A percentile compares a stretch with the other conserved stretches of the same genome.
phyloP scores from a whole-genome alignment of 2,888 invertebrate species.

The Microplitis manilae region DNA sequence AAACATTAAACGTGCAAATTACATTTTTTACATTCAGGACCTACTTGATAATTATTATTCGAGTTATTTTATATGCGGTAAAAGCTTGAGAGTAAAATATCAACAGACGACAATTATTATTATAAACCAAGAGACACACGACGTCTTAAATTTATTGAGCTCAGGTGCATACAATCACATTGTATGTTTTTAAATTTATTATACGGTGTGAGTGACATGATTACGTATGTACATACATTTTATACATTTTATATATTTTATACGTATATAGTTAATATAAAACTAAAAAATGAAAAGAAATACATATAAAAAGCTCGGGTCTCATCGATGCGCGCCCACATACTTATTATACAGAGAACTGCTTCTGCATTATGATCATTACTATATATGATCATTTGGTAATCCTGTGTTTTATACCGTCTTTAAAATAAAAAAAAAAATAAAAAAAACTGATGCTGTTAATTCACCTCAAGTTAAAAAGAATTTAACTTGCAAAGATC shows the following conservation, averaged over 20 bases:
- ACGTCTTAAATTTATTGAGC: slow-evolving; percentile 34
- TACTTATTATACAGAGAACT: slow-evolving; percentile 14
- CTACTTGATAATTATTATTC: slow-evolving; percentile 26
- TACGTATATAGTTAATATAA: slow-evolving; percentile 30
- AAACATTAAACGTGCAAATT: slow-evolving; percentile 9
- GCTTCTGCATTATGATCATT: background rate
- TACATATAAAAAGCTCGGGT: slow-evolving; percentile 25
- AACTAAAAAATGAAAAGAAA: slow-evolving; percentile 28
- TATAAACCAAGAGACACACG: slow-evolving; percentile 38
- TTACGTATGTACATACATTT: slow-evolving; percentile 24
- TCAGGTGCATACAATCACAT: slow-evolving; percentile 28
- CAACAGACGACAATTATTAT: slow-evolving; percentile 39
- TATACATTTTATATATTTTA: slow-evolving; percentile 12
- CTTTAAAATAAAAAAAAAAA: background rate
- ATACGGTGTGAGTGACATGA: slow-evolving; percentile 20
- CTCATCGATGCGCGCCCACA: slow-evolving; percentile 42
- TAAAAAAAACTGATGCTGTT: slow-evolving; percentile 28
- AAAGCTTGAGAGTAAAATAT: background rate
- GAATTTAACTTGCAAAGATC: slow-evolving; percentile 33
- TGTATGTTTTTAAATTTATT: slow-evolving; percentile 27
- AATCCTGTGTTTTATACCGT: slow-evolving; percentile 40
- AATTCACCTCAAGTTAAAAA: slow-evolving; percentile 13
- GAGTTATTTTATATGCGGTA: background rate
- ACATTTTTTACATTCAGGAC: slow-evolving; percentile 30
- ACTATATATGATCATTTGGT: slow-evolving; percentile 29